Conservation (phyloP, 1,140 invertebrate genomes). For the Philopotamus ludificatus region DNA sequence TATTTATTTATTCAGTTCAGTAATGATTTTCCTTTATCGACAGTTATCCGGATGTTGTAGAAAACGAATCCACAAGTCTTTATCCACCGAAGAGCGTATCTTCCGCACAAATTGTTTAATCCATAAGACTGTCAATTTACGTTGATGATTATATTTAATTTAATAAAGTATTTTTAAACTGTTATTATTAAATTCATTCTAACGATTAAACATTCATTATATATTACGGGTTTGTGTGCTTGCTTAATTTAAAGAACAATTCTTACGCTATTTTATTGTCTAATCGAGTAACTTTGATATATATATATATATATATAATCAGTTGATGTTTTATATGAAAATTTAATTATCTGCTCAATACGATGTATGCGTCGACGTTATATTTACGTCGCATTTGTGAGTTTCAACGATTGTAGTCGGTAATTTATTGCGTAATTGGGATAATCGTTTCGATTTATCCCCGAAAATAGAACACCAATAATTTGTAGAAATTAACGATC, state of each 20-base stretch:
- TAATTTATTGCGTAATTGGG: too few species aligned
- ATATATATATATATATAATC: not conserved
- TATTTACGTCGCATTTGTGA: too few species aligned
- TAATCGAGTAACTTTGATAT: not conserved
- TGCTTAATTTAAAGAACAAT: too few species aligned
- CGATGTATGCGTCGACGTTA: too few species aligned
- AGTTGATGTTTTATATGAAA: too few species aligned
- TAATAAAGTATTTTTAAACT: not conserved
- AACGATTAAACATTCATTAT: not conserved
- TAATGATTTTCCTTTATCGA: too few species aligned
- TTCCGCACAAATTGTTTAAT: conserved; percentile 34
- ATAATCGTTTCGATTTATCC: too few species aligned
- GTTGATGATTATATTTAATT: not conserved
- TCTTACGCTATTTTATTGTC: too few species aligned
- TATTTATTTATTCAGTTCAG: conserved; percentile 23
- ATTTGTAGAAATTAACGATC: too few species aligned
- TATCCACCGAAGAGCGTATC: conserved; percentile 28
- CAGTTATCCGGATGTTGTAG: conserved; percentile 37
- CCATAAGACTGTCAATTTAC: not conserved
- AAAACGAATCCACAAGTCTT: conserved; percentile 38
- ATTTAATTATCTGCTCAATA: too few species aligned
- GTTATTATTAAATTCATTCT: not conserved
- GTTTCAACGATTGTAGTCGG: too few species aligned
- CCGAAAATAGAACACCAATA: too few species aligned
- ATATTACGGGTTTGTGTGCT: not conserved